phyloP scores from a whole-genome alignment of 2,888 invertebrate genomes.

The Archaeoteleia sp. region DNA sequence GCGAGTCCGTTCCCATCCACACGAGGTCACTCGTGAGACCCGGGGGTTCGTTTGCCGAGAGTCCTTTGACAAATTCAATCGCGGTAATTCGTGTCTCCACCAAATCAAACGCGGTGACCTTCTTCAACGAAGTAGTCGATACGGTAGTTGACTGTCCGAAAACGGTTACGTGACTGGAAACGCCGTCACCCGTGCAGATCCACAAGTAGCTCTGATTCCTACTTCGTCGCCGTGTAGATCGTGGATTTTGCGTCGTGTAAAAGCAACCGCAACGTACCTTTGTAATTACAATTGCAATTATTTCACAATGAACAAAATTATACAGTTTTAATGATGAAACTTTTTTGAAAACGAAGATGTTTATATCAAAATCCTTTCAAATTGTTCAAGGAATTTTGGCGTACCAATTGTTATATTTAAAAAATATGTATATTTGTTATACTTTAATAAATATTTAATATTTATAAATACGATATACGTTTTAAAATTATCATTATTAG shows the following conservation, averaged over 20 bases:
- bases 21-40: constrained; percentile 81
- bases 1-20: constrained; percentile 95
- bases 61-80: constrained; percentile 89
- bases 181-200: constrained; percentile 90
- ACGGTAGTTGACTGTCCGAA: constrained; percentile 84
- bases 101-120: constrained; percentile 85
- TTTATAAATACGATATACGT: no score
- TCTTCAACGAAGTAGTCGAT: constrained; percentile 81
- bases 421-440: no score
- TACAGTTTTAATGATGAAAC: no score
- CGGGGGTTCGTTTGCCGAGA: constrained; percentile 69
- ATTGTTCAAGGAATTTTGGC: no score
- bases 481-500: no score
- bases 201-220: constrained; percentile 89
- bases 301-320: no score
- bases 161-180: constrained; percentile 86
- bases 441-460: no score
- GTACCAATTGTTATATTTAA: no score
- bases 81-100: constrained; percentile 88
- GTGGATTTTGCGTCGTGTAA: constrained; percentile 83
- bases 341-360: no score
- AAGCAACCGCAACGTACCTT: constrained; percentile 94
- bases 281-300: no score
- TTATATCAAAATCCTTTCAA: no score
- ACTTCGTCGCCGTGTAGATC: constrained; percentile 79